Base-by-base conservation (phyloP, 1,140 invertebrate species). In the Saccostrea cuccullata region DNA sequence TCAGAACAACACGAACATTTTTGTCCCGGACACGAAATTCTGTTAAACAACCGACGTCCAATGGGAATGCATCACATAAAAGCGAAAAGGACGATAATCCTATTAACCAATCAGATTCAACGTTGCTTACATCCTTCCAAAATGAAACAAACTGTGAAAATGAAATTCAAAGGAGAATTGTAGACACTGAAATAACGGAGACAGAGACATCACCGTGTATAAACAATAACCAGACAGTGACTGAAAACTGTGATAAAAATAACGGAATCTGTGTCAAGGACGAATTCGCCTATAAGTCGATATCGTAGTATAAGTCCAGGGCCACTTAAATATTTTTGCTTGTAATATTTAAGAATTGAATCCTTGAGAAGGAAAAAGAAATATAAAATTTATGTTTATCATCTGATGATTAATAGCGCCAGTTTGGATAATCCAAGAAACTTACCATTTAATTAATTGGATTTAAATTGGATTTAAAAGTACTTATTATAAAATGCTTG, bases 1-100 rank as follows among this genome's bases (percentile, higher is more conserved):
- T 56, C 47, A 56, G 55, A 84, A 84, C 82, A 8, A 84, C 55
- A 26, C 20, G 55, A 11, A 84, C 82, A 55, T 84, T 84, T 56
- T 17, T 55, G 40, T 84, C 82, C 6, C 82, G 82, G 15, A 55
- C 82, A 12, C 82, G 70, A 26, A 77, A 36, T 77, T 77, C 70
- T 4, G 70, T 36, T 9, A 77, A 77, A 30, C 23, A 77, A 13
- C 70, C 70, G 26, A 26, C 23, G 15, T 77, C 26, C 26, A 77
- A 77, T 77, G 70, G 70, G 15, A 30, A 77, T 36, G 26, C 70
- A 15, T 30, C 15, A 13, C 6, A 15, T 77, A 23, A 36, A 11
- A 77, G 70, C 26, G 70, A 77, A 6, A 77, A 47, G 9, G 6
- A 47, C 13, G 20, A 36, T 30, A 30, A 36, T 77, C 23, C 70